A percentile compares a stretch with the other conserved stretches of the same genome.
Conservation (phyloP, 2,888 invertebrate species). For the Mylabris sibirica region DNA sequence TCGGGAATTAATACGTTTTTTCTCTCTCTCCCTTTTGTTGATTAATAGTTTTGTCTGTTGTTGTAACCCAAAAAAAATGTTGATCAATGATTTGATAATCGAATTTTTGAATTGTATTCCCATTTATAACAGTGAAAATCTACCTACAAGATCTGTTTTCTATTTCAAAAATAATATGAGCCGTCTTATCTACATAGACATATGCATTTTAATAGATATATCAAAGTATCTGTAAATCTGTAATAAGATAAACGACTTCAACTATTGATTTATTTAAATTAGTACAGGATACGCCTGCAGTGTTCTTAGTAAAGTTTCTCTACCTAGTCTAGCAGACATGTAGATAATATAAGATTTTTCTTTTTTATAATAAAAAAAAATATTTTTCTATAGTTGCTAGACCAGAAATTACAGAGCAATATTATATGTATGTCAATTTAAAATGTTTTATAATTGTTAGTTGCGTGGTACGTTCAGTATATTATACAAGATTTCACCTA, state of each 20-base stretch:
- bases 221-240: neutral
- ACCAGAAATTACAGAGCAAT: neutral
- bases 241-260: constrained; percentile 15
- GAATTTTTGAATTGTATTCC: too few species aligned
- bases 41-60: too few species aligned
- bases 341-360: too few species aligned
- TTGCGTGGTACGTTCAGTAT: constrained; percentile 1
- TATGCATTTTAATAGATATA: constrained; percentile 1
- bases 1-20: too few species aligned
- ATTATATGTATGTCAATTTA: constrained; percentile 2
- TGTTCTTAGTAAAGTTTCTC: neutral
- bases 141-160: constrained; percentile 29
- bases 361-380: neutral
- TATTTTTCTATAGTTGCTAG: neutral
- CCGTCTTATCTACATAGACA: too few species aligned
- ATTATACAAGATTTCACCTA: neutral
- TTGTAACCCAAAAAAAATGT: too few species aligned
- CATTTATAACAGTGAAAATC: constrained; percentile 32
- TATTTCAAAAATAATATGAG: neutral
- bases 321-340: neutral
- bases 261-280: constrained; percentile 18
- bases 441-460: constrained; percentile 6
- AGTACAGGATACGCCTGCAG: constrained; percentile 9
- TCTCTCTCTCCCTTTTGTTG: too few species aligned
- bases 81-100: too few species aligned